Conservation (phyloP, 2,113 vertebrate species). For the Galbula dea region DNA sequence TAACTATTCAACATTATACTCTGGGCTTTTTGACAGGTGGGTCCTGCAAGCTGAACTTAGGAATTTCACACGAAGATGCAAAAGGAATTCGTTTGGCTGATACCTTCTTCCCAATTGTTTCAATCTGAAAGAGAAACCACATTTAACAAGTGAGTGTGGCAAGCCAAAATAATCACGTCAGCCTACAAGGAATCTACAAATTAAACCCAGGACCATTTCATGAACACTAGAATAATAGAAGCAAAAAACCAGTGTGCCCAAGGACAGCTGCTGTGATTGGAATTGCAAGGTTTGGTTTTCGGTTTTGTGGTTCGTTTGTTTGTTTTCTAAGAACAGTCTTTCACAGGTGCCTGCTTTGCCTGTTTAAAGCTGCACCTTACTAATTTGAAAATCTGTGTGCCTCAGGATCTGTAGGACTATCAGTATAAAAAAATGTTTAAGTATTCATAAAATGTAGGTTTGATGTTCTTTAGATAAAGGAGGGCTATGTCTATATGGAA, state of each 20-base stretch:
- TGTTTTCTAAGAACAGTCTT: background rate
- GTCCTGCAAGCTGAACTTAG: conserved; percentile 80
- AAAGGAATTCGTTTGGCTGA: conserved; percentile 87
- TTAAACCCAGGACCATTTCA: background rate
- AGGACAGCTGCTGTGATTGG: background rate
- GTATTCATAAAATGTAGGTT: background rate
- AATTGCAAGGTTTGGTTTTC: background rate
- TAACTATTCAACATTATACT: conserved; percentile 69
- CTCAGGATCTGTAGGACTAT: background rate
- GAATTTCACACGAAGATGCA: conserved; percentile 81
- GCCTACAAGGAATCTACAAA: background rate
- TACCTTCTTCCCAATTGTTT: conserved; percentile 97
- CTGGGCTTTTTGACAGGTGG: conserved; percentile 88
- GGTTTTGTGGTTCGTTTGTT: no score
- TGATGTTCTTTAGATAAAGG: background rate
- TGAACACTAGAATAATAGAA: background rate
- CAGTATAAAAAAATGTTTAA: background rate
- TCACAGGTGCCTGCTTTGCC: background rate
- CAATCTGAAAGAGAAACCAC: conserved; percentile 78
- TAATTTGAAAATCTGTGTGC: background rate
- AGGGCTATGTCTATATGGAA: background rate
- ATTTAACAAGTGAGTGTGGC: background rate
- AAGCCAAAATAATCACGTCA: background rate
- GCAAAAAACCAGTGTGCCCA: background rate
- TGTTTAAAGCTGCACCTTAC: background rate